A percentile compares a stretch with the other conserved stretches of the same genome.
Conservation (phyloP, 2,888 invertebrate genomes). For the Neria commutata region DNA sequence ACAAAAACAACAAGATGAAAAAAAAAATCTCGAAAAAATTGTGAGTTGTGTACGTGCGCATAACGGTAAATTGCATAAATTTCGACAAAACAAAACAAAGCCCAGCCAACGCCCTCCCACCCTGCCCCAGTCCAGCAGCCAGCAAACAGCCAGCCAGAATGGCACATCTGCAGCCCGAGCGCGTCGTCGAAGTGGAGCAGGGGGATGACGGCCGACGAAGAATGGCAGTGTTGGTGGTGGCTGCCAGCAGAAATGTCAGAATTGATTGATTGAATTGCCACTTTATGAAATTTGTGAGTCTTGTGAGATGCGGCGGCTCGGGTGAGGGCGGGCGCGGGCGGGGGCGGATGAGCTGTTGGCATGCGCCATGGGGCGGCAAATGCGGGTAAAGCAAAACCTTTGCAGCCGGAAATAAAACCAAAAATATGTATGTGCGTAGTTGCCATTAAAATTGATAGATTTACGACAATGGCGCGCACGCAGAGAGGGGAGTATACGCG, state of each 20-base stretch:
- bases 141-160: no score
- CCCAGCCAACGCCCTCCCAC: slow-evolving; percentile 26
- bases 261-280: slow-evolving; percentile 61
- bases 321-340: slow-evolving; percentile 15
- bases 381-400: slow-evolving; percentile 26
- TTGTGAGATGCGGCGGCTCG: slow-evolving; percentile 50
- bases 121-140: no score
- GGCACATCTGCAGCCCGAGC: slow-evolving; percentile 10
- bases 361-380: neutral
- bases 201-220: slow-evolving; percentile 19
- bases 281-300: slow-evolving; percentile 61
- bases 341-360: slow-evolving; percentile 4
- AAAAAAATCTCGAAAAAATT: slow-evolving; percentile 47
- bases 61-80: slow-evolving; percentile 47
- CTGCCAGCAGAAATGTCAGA: slow-evolving; percentile 47
- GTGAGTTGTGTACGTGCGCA: slow-evolving; percentile 57
- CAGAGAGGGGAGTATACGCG: neutral
- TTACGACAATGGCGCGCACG: slow-evolving; percentile 44
- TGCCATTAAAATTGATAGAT: slow-evolving; percentile 60
- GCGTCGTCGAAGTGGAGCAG: slow-evolving; percentile 6
- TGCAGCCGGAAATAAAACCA: slow-evolving; percentile 56
- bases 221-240: slow-evolving; percentile 28
- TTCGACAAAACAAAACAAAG: slow-evolving; percentile 26
- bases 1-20: no score
- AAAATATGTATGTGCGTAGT: slow-evolving; percentile 59